Conservation (phyloP, 2,797 vertebrate genomes). For the Melanotaenia maccullochi region DNA sequence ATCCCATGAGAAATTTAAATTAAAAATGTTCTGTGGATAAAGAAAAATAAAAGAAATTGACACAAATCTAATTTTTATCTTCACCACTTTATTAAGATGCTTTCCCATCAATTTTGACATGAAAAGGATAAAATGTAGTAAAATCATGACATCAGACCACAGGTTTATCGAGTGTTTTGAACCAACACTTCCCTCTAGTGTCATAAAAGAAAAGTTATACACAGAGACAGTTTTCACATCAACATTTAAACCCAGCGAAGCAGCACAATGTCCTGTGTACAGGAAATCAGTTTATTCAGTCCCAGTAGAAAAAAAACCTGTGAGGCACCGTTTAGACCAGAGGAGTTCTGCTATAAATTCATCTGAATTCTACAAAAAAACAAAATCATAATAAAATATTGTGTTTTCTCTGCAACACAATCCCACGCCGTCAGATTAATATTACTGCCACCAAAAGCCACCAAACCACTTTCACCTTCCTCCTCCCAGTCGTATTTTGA, state of each 20-base stretch:
- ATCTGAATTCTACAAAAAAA: neutral
- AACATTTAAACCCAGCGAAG: slow-evolving; percentile 37
- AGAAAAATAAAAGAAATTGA: slow-evolving; percentile 21
- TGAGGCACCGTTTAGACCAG: slow-evolving; percentile 42
- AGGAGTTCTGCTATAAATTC: slow-evolving; percentile 15
- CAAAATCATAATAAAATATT: neutral
- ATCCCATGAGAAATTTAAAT: neutral
- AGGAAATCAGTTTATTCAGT: slow-evolving; percentile 11
- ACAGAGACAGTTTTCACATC: slow-evolving; percentile 15
- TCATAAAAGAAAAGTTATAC: slow-evolving; percentile 22
- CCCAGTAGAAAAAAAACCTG: slow-evolving; percentile 17
- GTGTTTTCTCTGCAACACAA: slow-evolving; percentile 29
- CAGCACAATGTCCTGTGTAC: slow-evolving; percentile 23
- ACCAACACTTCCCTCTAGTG: slow-evolving; percentile 78
- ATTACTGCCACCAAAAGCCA: slow-evolving; percentile 20
- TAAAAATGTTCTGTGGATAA: neutral
- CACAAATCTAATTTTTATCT: neutral
- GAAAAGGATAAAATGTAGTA: slow-evolving; percentile 15
- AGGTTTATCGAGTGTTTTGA: slow-evolving; percentile 47
- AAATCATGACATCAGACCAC: slow-evolving; percentile 39
- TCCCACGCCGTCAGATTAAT: slow-evolving; percentile 46
- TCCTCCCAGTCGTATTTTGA: slow-evolving; percentile 17
- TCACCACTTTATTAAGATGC: slow-evolving; percentile 12
- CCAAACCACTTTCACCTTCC: neutral
- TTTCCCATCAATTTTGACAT: slow-evolving; percentile 11